Percentiles rank a stretch among this genome's conserved stretches.
Evolutionary conservation across 2,113 vertebrate species (phyloP).

Genomic region (Neotoma lepida): DNA sequence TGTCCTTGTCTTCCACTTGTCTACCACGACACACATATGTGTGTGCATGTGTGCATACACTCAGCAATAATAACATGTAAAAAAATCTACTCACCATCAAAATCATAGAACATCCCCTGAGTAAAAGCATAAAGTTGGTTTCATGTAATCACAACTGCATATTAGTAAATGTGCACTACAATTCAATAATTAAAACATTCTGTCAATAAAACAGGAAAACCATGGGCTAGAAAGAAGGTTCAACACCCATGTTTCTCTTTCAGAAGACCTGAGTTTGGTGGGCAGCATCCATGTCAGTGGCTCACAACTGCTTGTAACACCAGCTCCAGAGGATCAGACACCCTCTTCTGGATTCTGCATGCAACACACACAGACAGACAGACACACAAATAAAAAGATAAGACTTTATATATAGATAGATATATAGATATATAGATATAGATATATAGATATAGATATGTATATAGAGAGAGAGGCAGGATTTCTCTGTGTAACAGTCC

Average conservation of each 20-base stretch:
- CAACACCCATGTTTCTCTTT: neutral
- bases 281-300: too few species aligned
- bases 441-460: too few species aligned
- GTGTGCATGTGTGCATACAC: neutral
- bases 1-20: neutral
- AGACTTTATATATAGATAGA: too few species aligned
- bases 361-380: neutral
- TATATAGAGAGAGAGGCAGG: too few species aligned
- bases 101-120: neutral
- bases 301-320: neutral
- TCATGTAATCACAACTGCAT: slow-evolving; percentile 50
- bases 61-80: neutral
- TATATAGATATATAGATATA: too few species aligned
- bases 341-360: neutral
- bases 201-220: slow-evolving; percentile 66
- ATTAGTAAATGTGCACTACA: slow-evolving; percentile 48
- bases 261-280: neutral
- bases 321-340: neutral
- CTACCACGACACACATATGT: neutral
- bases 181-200: slow-evolving; percentile 12
- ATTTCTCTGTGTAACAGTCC: too few species aligned
- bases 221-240: neutral
- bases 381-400: neutral
- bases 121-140: slow-evolving; percentile 49
- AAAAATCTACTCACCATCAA: neutral